Percentiles rank a stretch among this genome's conserved stretches.
These are phyloP conservation scores for Nephrocerus scutellatus DNA, from an alignment of 2,888 invertebrate species.

Conservation along the genomic window DNA sequence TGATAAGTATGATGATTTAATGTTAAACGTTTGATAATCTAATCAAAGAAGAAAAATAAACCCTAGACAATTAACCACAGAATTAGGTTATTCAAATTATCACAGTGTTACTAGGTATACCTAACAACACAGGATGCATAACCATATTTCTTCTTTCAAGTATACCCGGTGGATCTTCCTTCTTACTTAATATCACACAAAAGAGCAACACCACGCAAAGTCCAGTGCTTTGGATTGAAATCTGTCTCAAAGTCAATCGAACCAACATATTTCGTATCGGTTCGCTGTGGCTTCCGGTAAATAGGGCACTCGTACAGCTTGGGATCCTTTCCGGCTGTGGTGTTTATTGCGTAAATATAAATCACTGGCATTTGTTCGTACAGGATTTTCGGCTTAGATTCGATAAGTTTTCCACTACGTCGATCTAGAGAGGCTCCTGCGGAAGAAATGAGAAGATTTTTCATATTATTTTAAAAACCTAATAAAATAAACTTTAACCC, in stretches of 20 bases:
- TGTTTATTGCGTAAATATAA: slow-evolving; percentile 91
- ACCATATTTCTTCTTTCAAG: not conserved
- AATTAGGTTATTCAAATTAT: slow-evolving; percentile 12
- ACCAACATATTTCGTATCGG: slow-evolving; percentile 91
- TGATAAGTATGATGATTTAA: not conserved
- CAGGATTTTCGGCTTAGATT: slow-evolving; percentile 85
- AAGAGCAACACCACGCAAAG: slow-evolving; percentile 87
- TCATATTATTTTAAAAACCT: slow-evolving; percentile 1
- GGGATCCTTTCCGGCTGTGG: slow-evolving; percentile 85
- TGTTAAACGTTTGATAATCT: slow-evolving; percentile 10
- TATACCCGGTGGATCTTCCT: slow-evolving; percentile 2
- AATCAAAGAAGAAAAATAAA: slow-evolving; percentile 29
- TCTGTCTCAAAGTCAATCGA: slow-evolving; percentile 92
- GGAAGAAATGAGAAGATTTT: slow-evolving; percentile 15
- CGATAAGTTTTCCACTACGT: slow-evolving; percentile 78
- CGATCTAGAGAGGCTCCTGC: slow-evolving; percentile 77
- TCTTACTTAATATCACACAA: slow-evolving; percentile 90
- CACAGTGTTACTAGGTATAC: slow-evolving; percentile 5
- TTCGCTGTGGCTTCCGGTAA: slow-evolving; percentile 89
- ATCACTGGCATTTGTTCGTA: slow-evolving; percentile 96
- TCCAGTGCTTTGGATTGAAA: slow-evolving; percentile 91
- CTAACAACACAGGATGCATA: not conserved
- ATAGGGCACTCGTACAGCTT: slow-evolving; percentile 93
- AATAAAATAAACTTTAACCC: slow-evolving; percentile 6
- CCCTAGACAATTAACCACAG: slow-evolving; percentile 29